These are phyloP conservation scores for Platichthys flesus DNA, from an alignment of 2,113 vertebrate species.

Conservation along the genomic window DNA sequence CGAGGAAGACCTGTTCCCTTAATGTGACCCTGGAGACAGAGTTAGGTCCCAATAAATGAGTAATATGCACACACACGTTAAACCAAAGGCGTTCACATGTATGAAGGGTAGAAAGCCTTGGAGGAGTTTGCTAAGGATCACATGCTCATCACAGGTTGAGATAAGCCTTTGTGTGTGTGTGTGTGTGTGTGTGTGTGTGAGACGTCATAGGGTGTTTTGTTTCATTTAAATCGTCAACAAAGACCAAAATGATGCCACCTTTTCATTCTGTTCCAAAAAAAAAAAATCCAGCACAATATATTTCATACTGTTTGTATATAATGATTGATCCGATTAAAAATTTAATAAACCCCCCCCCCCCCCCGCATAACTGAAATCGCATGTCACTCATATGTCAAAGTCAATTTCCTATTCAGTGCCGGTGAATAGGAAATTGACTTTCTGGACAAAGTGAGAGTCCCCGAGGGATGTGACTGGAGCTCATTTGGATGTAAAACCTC, in stretches of 20 bases:
- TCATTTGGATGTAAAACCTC: conserved; percentile 72
- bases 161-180: background rate
- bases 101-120: conserved; percentile 13
- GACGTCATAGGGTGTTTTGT: conserved; percentile 3
- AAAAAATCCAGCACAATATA: conserved; percentile 3
- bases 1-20: no score
- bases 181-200: background rate
- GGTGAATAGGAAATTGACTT: conserved; percentile 63
- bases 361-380: conserved; percentile 38
- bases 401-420: conserved; percentile 53
- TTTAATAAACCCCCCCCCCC: conserved; percentile 47
- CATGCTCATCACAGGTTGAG: conserved; percentile 18
- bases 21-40: background rate
- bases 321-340: conserved; percentile 53
- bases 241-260: background rate
- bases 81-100: background rate
- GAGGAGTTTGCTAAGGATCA: conserved; percentile 15
- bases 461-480: conserved; percentile 44
- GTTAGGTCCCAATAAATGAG: background rate
- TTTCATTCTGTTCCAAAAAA: background rate
- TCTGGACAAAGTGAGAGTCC: conserved; percentile 66
- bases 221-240: conserved; percentile 16
- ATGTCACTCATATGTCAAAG: conserved; percentile 63
- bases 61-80: background rate
- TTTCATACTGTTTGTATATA: conserved; percentile 39